phyloP scores from a whole-genome alignment of 2,113 vertebrate genomes.

The Anhinga anhinga region DNA sequence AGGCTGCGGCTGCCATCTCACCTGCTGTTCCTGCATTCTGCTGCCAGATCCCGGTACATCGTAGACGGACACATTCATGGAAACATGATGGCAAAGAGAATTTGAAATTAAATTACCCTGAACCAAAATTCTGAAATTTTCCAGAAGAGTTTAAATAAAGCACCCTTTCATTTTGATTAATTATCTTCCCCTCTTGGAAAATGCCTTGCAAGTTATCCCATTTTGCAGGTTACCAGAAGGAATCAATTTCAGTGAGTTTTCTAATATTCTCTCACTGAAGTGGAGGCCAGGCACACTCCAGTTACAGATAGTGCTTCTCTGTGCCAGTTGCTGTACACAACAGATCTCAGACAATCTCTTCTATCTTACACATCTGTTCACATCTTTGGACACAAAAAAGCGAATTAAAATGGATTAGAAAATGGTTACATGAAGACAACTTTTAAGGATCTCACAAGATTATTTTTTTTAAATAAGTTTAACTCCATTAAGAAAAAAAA shows the following conservation, averaged over 20 bases:
- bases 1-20: not conserved
- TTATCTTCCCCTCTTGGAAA: not conserved
- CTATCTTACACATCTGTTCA: not conserved
- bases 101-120: not conserved
- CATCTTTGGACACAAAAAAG: not conserved
- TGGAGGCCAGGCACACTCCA: not conserved
- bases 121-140: not conserved
- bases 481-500: constrained; percentile 1
- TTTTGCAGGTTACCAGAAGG: not conserved
- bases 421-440: not conserved
- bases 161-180: not conserved
- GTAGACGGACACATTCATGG: not conserved
- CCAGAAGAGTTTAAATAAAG: not conserved
- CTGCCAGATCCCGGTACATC: not conserved
- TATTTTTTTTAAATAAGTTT: not conserved
- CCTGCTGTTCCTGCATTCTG: not conserved
- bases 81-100: not conserved
- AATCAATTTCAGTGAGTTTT: not conserved
- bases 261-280: not conserved
- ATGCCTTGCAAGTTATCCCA: not conserved
- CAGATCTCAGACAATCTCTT: not conserved
- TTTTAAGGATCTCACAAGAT: not conserved
- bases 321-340: not conserved
- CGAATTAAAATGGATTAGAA: not conserved
- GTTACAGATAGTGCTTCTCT: not conserved